Evolutionary conservation across 1,140 invertebrate genomes (phyloP).

Genomic region (Eriocheir sinensis): DNA sequence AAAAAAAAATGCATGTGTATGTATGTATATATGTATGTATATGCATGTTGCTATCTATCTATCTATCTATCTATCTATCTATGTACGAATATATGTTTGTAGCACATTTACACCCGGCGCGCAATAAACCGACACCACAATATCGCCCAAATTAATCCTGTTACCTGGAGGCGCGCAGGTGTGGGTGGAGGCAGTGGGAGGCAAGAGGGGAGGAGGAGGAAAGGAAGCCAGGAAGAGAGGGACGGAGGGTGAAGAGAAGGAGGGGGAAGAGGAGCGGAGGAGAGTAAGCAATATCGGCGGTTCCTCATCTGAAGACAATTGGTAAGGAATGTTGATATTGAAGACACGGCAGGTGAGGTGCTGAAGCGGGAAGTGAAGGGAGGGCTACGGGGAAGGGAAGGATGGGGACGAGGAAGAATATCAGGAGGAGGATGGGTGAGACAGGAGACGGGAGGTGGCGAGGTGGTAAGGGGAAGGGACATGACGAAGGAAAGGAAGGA

Average conservation of each 20-base stretch:
- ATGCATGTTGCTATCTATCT: neutral
- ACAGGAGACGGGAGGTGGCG: too few relatives aligned
- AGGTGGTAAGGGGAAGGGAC: too few relatives aligned
- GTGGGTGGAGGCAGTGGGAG: neutral
- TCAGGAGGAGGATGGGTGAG: too few relatives aligned
- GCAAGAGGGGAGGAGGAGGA: neutral
- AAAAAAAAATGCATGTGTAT: neutral
- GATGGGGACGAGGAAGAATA: neutral
- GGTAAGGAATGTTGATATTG: neutral
- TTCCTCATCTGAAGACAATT: neutral
- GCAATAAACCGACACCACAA: neutral
- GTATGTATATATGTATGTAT: neutral
- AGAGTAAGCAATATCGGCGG: conserved; percentile 5
- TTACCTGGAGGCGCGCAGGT: neutral
- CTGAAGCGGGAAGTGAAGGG: neutral
- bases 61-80: neutral
- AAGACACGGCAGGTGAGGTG: too few relatives aligned
- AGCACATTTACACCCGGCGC: neutral
- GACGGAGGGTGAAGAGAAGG: neutral
- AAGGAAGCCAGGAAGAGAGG: neutral
- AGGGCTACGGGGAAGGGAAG: neutral
- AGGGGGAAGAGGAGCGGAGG: neutral
- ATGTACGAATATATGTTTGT: neutral
- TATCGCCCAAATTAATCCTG: conserved; percentile 25
- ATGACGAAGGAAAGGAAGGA: neutral